Evolutionary conservation across 1,140 invertebrate genomes (phyloP).

Genomic region (Nephila pilipes): DNA sequence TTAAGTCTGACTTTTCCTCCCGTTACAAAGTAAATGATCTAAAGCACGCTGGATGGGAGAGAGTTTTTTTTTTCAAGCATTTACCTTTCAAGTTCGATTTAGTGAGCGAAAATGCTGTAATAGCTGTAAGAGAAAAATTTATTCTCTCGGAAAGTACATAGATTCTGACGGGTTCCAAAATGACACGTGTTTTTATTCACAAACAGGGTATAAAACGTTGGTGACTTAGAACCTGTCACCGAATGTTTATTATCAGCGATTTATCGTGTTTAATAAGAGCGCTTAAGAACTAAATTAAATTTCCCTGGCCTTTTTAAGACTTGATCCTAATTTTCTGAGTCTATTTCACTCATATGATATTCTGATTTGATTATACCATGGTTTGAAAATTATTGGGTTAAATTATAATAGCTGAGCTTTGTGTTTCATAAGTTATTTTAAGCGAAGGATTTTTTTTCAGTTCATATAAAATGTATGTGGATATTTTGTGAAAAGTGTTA

Average conservation of each 20-base stretch:
- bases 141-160: slow-evolving; percentile 28
- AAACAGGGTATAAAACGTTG: neutral
- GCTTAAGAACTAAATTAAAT: too few species aligned
- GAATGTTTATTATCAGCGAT: neutral
- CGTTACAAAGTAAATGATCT: slow-evolving; percentile 58
- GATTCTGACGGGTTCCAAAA: neutral
- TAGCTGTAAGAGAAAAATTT: slow-evolving; percentile 20
- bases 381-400: too few species aligned
- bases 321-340: too few species aligned
- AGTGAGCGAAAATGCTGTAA: slow-evolving; percentile 28
- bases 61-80: neutral
- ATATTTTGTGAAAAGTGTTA: too few species aligned
- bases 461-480: too few species aligned
- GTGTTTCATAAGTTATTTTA: too few species aligned
- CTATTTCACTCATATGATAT: too few species aligned
- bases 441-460: too few species aligned
- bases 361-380: too few species aligned
- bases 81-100: slow-evolving; percentile 52
- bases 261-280: neutral
- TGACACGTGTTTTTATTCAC: neutral
- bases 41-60: neutral
- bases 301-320: too few species aligned
- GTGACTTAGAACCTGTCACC: neutral
- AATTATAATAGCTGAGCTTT: too few species aligned
- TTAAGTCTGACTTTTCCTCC: slow-evolving; percentile 21